A percentile compares a stretch with the other conserved stretches of the same genome.
Conservation (phyloP, 2,888 invertebrate genomes). For the Hydrotaea cyrtoneurina region DNA sequence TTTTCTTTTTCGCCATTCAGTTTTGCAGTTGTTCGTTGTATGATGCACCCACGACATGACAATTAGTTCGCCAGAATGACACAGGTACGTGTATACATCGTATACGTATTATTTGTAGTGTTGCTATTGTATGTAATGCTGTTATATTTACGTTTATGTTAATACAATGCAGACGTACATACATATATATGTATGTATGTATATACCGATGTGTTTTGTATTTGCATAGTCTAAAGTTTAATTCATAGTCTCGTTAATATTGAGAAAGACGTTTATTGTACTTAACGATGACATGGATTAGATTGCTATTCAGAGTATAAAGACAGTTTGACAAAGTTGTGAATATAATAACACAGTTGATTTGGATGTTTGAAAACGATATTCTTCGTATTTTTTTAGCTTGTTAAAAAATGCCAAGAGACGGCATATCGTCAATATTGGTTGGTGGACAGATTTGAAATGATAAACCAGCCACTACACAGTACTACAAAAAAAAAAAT, state of each 20-base stretch:
- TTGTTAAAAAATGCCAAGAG: too few species aligned
- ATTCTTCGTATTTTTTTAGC: too few species aligned
- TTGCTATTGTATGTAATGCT: slow-evolving; percentile 10
- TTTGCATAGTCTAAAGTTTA: not conserved
- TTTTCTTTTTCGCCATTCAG: slow-evolving; percentile 9
- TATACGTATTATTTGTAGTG: not conserved
- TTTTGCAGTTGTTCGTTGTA: slow-evolving; percentile 22
- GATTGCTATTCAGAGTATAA: not conserved
- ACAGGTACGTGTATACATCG: slow-evolving; percentile 19
- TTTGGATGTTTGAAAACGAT: too few species aligned
- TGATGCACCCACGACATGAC: slow-evolving; percentile 20
- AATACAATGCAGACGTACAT: not conserved
- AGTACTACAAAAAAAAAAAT: too few species aligned
- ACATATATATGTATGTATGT: not conserved
- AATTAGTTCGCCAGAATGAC: slow-evolving; percentile 23
- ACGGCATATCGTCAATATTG: too few species aligned
- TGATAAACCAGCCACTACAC: too few species aligned
- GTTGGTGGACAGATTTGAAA: too few species aligned
- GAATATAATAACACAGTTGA: not conserved
- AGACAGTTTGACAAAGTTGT: slow-evolving; percentile 2
- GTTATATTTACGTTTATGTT: slow-evolving; percentile 22
- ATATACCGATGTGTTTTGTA: slow-evolving; percentile 4
- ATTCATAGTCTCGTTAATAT: not conserved
- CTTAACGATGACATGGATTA: slow-evolving; percentile 21
- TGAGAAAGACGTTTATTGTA: slow-evolving; percentile 21